Evolutionary conservation across 2,888 invertebrate species (phyloP).

Genomic region (Pollenia labialis): DNA sequence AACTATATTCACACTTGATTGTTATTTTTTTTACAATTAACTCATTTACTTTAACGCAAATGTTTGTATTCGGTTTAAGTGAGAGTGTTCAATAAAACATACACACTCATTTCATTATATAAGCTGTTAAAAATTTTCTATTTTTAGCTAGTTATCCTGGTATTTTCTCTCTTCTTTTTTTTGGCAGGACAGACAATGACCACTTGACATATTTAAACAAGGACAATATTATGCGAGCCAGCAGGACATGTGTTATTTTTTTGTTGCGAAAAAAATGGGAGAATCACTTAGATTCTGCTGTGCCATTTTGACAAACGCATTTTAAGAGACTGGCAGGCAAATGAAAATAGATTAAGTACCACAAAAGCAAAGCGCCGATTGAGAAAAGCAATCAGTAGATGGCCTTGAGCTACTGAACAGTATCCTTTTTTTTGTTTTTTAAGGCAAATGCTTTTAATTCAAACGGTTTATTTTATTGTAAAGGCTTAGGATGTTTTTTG

Average conservation of each 20-base stretch:
- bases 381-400: background rate
- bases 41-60: background rate
- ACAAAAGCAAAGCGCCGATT: background rate
- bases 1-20: slow-evolving; percentile 36
- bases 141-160: slow-evolving; percentile 50
- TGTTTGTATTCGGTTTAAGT: background rate
- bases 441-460: background rate
- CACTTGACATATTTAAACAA: slow-evolving; percentile 58
- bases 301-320: slow-evolving; percentile 37
- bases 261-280: slow-evolving; percentile 11
- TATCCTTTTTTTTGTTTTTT: background rate
- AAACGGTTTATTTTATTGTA: background rate
- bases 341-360: background rate
- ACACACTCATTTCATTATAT: background rate
- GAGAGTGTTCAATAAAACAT: slow-evolving; percentile 13
- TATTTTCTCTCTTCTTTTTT: slow-evolving; percentile 26
- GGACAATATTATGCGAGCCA: slow-evolving; percentile 54
- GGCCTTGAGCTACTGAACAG: slow-evolving; percentile 58
- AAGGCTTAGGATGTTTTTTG: background rate
- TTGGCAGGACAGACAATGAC: slow-evolving; percentile 60
- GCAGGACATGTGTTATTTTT: slow-evolving; percentile 58
- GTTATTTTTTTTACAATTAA: slow-evolving; percentile 7
- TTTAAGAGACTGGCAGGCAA: slow-evolving; percentile 52
- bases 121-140: slow-evolving; percentile 36
- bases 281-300: slow-evolving; percentile 42